These are phyloP conservation scores for Nasonia oneida DNA, from an alignment of 2,888 invertebrate genomes.

Conservation along the genomic window DNA sequence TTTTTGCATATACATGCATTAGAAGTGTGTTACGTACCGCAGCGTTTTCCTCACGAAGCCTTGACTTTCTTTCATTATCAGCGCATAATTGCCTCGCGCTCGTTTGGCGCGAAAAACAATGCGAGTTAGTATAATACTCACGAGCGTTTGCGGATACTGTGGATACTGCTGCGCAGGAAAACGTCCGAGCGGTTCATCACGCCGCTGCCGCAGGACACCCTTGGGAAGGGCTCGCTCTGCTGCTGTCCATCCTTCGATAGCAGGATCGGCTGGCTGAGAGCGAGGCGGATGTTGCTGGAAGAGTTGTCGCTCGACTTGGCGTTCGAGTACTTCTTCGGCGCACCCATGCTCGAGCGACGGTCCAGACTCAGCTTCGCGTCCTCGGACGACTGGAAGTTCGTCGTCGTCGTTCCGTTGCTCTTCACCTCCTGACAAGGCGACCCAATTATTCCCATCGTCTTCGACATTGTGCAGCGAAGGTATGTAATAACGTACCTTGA, in stretches of 20 bases:
- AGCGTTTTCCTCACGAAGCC: background rate
- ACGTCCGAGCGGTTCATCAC: conserved; percentile 93
- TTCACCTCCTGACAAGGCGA: conserved; percentile 13
- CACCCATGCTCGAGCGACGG: conserved; percentile 31
- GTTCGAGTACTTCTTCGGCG: conserved; percentile 40
- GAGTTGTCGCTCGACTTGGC: conserved; percentile 3
- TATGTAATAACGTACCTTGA: conserved; percentile 51
- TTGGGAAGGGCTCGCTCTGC: conserved; percentile 64
- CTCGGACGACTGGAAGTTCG: conserved; percentile 24
- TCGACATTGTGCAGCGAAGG: background rate
- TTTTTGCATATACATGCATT: background rate
- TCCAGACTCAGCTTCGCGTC: conserved; percentile 24
- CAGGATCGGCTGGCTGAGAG: conserved; percentile 87
- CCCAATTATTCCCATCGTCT: background rate
- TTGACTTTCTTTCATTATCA: background rate
- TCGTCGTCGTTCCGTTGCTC: conserved; percentile 30
- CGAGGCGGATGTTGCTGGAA: conserved; percentile 79
- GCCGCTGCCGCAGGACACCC: conserved; percentile 83
- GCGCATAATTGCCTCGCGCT: background rate
- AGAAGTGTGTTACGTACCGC: background rate
- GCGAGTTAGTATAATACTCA: conserved; percentile 63
- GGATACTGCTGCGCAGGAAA: conserved; percentile 90
- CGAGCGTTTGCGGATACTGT: conserved; percentile 79
- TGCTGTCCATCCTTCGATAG: conserved; percentile 79
- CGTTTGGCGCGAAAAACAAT: background rate